phyloP scores from a whole-genome alignment of 2,797 vertebrate species.

The Schizothorax lantsangensis region DNA sequence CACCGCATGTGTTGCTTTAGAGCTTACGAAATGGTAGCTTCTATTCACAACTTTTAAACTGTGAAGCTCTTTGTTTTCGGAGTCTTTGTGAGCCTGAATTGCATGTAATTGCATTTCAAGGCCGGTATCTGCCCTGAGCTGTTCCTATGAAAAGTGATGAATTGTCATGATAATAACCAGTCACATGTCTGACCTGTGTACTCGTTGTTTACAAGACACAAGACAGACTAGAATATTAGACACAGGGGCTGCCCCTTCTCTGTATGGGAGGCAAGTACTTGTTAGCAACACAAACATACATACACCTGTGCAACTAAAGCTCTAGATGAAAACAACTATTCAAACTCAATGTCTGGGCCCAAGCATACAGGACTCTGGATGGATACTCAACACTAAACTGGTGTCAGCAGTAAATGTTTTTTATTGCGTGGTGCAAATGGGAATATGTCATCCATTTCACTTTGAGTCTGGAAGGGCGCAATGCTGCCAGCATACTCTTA shows the following conservation, averaged over 20 bases:
- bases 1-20: conserved; percentile 43
- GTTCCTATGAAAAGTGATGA: conserved; percentile 20
- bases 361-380: neutral
- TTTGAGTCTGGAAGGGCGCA: neutral
- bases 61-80: conserved; percentile 30
- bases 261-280: conserved; percentile 6
- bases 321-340: neutral
- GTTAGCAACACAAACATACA: conserved; percentile 12
- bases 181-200: conserved; percentile 19
- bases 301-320: conserved; percentile 30
- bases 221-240: conserved; percentile 5
- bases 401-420: conserved; percentile 31
- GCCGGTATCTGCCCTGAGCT: neutral
- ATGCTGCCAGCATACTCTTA: neutral
- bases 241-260: neutral
- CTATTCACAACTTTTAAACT: conserved; percentile 34
- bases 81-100: conserved; percentile 20
- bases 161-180: conserved; percentile 3
- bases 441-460: conserved; percentile 9
- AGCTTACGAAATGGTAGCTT: neutral
- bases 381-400: conserved; percentile 9
- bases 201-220: neutral
- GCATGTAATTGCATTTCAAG: conserved; percentile 11
- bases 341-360: conserved; percentile 5
- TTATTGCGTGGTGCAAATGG: conserved; percentile 20